Base-by-base conservation (phyloP, 2,113 vertebrate species). In the Odocoileus virginianus region DNA sequence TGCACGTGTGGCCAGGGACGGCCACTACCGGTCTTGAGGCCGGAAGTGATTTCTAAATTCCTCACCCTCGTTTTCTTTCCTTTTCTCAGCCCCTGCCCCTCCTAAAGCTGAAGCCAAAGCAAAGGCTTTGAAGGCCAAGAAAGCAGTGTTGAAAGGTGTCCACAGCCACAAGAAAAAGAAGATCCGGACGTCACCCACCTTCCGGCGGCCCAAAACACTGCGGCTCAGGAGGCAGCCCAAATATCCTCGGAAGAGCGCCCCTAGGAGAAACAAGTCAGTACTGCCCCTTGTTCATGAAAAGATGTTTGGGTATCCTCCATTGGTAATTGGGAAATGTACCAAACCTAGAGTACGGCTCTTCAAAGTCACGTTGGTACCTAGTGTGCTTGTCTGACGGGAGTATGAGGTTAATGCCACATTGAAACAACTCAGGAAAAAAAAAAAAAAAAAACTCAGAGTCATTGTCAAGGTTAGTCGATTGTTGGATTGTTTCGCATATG, bases 131-230 rank as follows among this genome's bases (percentile, higher is more conserved):
- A 99, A 99, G 98, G 99, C 99, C 95, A 99, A 99, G 94, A 99
- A 99, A 98, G 99, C 99, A 8, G 99, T 99, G 33, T 98, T 99
- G 61, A 99, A 99, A 98, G 99, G 99, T 0, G 99, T 99, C 12
- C 99, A 99, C 98, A 99, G 99, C 97, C 99, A 99, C 97, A 99
- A 99, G 98, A 99, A 99, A 98, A 99, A 99, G 99, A 99, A 99
- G 96, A 99, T 99, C 88, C 99, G 99, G 97, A 99, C 99, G 0
- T 99, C 99, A 3, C 99, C 99, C 94, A 99, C 99, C 76, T 99
- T 99, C 98, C 99, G 99, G 97, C 99, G 99, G 91, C 99, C 99
- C 40, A 99, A 99, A 98, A 99, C 99, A 4, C 98, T 99, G 64
- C 99, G 99, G 71, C 99, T 99, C 91, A 99, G 99, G 81, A 99